phyloP scores from a whole-genome alignment of 2,113 vertebrate genomes.

The Ceuthmochares aereus region DNA sequence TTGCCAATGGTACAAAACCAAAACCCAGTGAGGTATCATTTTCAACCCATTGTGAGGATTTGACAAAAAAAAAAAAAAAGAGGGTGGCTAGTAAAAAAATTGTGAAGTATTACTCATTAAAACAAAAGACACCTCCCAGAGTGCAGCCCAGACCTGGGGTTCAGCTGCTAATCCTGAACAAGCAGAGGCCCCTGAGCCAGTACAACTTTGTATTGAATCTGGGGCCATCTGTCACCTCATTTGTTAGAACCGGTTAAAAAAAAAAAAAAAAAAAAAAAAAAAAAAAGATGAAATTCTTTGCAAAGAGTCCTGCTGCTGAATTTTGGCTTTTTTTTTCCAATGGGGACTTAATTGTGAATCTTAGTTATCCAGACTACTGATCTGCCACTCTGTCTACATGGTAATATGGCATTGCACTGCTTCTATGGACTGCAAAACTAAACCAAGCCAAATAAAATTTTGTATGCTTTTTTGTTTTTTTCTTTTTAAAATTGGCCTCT shows the following conservation, averaged over 20 bases:
- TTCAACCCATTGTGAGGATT: not conserved
- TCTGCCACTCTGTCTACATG: not conserved
- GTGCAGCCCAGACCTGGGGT: slow-evolving; percentile 21
- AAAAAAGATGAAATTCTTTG: slow-evolving; percentile 27
- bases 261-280: slow-evolving; percentile 5
- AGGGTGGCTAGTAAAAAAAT: accelerated
- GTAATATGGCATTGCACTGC: not conserved
- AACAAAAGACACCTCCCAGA: slow-evolving; percentile 47
- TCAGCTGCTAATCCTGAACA: slow-evolving; percentile 56
- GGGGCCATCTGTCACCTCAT: slow-evolving; percentile 62
- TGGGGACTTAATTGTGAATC: slow-evolving; percentile 46
- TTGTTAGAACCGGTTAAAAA: slow-evolving; percentile 28
- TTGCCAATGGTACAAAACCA: not conserved
- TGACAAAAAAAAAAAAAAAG: not conserved
- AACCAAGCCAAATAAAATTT: not conserved
- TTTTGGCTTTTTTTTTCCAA: slow-evolving; percentile 40
- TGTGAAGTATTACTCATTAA: not conserved
- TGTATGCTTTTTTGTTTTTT: not conserved
- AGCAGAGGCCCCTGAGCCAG: slow-evolving; percentile 47
- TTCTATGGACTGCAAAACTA: not conserved
- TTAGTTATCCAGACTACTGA: not conserved
- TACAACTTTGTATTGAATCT: slow-evolving; percentile 31
- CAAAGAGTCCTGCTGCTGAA: slow-evolving; percentile 44
- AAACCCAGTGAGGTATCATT: not conserved
- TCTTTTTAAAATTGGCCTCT: not conserved